A percentile compares a stretch with the other conserved stretches of the same genome.
Evolutionary conservation across 1,140 invertebrate genomes (phyloP).

Genomic region (Drosophila ogumai): DNA sequence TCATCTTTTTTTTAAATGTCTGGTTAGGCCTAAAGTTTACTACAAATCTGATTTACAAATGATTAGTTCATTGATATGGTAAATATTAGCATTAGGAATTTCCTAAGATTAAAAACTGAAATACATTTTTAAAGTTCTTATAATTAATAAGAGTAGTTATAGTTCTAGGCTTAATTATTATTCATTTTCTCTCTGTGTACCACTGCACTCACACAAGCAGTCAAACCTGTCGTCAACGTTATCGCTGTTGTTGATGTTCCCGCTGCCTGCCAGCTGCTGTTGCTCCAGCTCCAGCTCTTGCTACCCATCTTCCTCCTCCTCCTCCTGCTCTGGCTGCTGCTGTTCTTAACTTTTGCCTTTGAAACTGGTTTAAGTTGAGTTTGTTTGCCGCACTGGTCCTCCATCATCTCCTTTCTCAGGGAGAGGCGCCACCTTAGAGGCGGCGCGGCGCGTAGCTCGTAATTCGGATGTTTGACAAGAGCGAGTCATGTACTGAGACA

Average conservation of each 20-base stretch:
- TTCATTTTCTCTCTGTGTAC: constrained; percentile 23
- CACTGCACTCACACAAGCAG: constrained; percentile 27
- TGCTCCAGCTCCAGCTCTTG: not conserved
- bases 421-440: constrained; percentile 37
- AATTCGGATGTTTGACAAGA: constrained; percentile 74
- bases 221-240: constrained; percentile 73
- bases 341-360: constrained; percentile 73
- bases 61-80: not conserved
- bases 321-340: constrained; percentile 5
- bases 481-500: constrained; percentile 58
- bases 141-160: too few species aligned
- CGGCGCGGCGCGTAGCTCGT: constrained; percentile 52
- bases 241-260: constrained; percentile 55
- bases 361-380: constrained; percentile 69
- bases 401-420: constrained; percentile 21
- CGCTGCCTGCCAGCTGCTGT: constrained; percentile 61
- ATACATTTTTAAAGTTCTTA: not conserved
- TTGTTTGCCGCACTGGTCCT: constrained; percentile 34
- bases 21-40: too few species aligned
- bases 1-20: not conserved
- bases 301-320: constrained; percentile 2
- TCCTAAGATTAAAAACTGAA: too few species aligned
- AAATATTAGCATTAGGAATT: too few species aligned
- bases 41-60: not conserved
- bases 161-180: not conserved